phyloP scores from a whole-genome alignment of 2,113 vertebrate genomes.

The Nerophis ophidion region DNA sequence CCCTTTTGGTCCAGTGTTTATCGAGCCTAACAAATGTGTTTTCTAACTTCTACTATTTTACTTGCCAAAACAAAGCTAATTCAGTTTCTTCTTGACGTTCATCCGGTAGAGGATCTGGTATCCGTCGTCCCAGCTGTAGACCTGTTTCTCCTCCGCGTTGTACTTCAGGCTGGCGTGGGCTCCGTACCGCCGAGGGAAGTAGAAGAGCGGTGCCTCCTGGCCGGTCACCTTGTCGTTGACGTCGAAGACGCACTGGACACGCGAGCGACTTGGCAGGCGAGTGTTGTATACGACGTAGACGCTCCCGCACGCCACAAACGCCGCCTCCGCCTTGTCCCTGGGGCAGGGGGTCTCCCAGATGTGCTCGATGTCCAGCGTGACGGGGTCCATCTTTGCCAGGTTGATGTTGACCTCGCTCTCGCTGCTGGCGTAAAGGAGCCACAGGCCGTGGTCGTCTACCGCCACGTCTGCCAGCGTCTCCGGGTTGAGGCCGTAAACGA shows the following conservation, averaged over 20 bases:
- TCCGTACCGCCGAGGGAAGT: slow-evolving; percentile 89
- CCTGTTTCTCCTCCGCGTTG: slow-evolving; percentile 82
- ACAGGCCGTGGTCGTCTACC: slow-evolving; percentile 86
- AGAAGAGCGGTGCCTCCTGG: slow-evolving; percentile 84
- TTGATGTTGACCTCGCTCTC: slow-evolving; percentile 84
- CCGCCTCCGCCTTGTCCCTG: slow-evolving; percentile 84
- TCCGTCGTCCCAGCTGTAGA: slow-evolving; percentile 96
- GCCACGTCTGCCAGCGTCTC: slow-evolving; percentile 85
- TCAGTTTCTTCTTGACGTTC: slow-evolving; percentile 81
- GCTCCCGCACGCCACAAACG: slow-evolving; percentile 88
- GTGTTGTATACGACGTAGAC: slow-evolving; percentile 97
- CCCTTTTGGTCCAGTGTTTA: no score
- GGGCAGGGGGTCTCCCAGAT: slow-evolving; percentile 96
- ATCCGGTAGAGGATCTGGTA: slow-evolving; percentile 95
- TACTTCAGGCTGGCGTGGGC: slow-evolving; percentile 92
- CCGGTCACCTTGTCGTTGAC: slow-evolving; percentile 80
- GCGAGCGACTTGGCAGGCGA: slow-evolving; percentile 82
- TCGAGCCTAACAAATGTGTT: no score
- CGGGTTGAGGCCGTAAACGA: slow-evolving; percentile 80
- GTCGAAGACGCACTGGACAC: slow-evolving; percentile 91
- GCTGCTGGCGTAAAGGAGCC: slow-evolving; percentile 83
- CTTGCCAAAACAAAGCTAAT: slow-evolving; percentile 13
- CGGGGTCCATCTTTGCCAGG: slow-evolving; percentile 88
- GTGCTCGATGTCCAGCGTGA: slow-evolving; percentile 86
- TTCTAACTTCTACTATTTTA: no score